phyloP scores from a whole-genome alignment of 2,113 vertebrate species.

The Heterocephalus glaber region DNA sequence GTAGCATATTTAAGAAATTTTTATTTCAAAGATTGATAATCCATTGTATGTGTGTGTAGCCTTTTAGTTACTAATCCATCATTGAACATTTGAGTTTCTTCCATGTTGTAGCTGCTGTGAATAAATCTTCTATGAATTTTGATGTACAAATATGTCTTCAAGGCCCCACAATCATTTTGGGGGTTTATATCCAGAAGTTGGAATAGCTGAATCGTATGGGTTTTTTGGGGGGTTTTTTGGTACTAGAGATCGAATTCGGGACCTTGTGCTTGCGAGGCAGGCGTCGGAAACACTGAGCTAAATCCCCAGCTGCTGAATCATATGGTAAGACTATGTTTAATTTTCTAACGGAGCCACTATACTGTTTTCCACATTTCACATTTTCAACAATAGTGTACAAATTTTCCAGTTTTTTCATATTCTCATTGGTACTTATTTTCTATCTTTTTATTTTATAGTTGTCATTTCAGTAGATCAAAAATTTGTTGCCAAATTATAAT shows the following conservation, averaged over 20 bases:
- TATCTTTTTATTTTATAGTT: neutral
- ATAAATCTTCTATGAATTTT: neutral
- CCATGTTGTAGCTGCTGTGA: neutral
- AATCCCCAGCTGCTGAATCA: too few species aligned
- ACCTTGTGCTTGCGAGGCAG: too few species aligned
- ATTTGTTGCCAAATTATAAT: neutral
- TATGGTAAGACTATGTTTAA: neutral
- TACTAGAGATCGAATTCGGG: too few species aligned
- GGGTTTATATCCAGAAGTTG: neutral
- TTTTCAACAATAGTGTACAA: neutral
- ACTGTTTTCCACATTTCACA: neutral
- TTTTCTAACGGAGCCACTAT: neutral
- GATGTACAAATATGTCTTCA: neutral
- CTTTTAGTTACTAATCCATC: neutral
- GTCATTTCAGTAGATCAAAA: neutral
- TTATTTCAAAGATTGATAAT: neutral
- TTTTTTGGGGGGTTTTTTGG: too few species aligned
- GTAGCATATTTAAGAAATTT: neutral
- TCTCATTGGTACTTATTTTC: neutral
- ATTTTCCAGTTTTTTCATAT: neutral
- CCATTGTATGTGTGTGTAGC: neutral
- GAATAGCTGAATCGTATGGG: neutral
- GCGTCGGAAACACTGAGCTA: too few species aligned
- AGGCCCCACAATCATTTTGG: too few species aligned
- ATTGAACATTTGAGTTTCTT: neutral